phyloP scores from a whole-genome alignment of 1,140 invertebrate genomes.

The Zaprionus ghesquierei region DNA sequence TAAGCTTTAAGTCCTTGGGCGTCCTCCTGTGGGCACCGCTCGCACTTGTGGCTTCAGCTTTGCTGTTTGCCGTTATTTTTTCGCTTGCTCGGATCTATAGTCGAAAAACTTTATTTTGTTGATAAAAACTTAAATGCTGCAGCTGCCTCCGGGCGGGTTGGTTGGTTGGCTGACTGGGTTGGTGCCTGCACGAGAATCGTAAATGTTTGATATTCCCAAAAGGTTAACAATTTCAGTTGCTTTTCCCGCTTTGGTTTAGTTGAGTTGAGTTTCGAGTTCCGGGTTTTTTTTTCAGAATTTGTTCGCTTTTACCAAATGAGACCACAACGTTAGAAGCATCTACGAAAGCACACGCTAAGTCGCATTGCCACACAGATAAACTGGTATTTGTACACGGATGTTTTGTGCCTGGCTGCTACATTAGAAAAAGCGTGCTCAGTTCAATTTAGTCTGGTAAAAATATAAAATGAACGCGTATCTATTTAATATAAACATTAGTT shows the following conservation, averaged over 20 bases:
- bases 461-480: constrained; percentile 15
- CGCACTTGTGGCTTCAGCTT: constrained; percentile 46
- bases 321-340: constrained; percentile 40
- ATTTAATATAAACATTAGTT: neutral
- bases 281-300: constrained; percentile 50
- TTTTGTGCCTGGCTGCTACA: constrained; percentile 26
- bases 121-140: constrained; percentile 78
- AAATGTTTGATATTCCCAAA: constrained; percentile 78
- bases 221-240: constrained; percentile 72
- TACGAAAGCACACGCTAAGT: constrained; percentile 14
- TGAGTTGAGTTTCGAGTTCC: constrained; percentile 5
- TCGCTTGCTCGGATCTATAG: constrained; percentile 11
- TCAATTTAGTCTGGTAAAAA: constrained; percentile 43
- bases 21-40: constrained; percentile 27
- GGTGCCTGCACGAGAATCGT: constrained; percentile 55
- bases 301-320: constrained; percentile 56
- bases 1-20: constrained; percentile 25
- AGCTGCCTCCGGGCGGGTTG: neutral
- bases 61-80: constrained; percentile 14
- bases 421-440: constrained; percentile 47
- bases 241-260: constrained; percentile 28
- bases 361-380: constrained; percentile 4
- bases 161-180: neutral
- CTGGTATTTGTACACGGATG: neutral
- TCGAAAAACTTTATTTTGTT: constrained; percentile 70